Conservation (phyloP, 2,888 invertebrate genomes). For the Conops quadrifasciatus region DNA sequence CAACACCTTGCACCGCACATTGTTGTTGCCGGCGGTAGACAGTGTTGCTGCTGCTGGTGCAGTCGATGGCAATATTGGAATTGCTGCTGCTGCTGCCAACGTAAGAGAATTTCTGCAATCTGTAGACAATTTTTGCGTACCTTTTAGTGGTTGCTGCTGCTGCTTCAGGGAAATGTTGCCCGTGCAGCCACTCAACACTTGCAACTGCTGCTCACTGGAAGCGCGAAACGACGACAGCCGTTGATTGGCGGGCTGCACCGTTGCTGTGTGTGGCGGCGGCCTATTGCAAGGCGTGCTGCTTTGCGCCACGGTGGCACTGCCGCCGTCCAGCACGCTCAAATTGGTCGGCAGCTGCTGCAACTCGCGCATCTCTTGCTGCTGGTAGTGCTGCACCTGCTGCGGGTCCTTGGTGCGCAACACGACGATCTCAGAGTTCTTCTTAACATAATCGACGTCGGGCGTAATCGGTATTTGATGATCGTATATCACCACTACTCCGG, state of each 20-base stretch:
- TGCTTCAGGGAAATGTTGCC: constrained; percentile 40
- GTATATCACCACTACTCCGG: constrained; percentile 62
- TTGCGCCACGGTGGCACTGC: constrained; percentile 40
- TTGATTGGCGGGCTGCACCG: constrained; percentile 63
- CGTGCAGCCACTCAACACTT: constrained; percentile 52
- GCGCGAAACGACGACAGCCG: constrained; percentile 64
- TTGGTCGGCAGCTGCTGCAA: constrained; percentile 57
- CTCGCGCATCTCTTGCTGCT: constrained; percentile 56
- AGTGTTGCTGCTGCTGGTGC: constrained; percentile 40
- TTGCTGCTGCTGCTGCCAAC: constrained; percentile 40
- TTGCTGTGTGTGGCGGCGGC: constrained; percentile 48
- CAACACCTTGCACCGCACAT: constrained; percentile 51
- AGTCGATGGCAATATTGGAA: constrained; percentile 42
- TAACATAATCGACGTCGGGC: constrained; percentile 62
- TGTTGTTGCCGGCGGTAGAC: constrained; percentile 41
- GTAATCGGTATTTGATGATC: constrained; percentile 62
- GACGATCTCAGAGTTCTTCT: constrained; percentile 64
- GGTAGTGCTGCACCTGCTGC: constrained; percentile 48
- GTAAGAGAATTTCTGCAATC: constrained; percentile 45
- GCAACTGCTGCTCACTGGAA: constrained; percentile 61
- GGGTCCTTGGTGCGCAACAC: constrained; percentile 63
- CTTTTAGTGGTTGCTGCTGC: constrained; percentile 48
- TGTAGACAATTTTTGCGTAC: constrained; percentile 48
- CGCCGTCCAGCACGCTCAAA: constrained; percentile 46
- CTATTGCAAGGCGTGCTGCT: constrained; percentile 47